Evolutionary conservation across 2,888 invertebrate genomes (phyloP).

Genomic region (Limenitis camilla): DNA sequence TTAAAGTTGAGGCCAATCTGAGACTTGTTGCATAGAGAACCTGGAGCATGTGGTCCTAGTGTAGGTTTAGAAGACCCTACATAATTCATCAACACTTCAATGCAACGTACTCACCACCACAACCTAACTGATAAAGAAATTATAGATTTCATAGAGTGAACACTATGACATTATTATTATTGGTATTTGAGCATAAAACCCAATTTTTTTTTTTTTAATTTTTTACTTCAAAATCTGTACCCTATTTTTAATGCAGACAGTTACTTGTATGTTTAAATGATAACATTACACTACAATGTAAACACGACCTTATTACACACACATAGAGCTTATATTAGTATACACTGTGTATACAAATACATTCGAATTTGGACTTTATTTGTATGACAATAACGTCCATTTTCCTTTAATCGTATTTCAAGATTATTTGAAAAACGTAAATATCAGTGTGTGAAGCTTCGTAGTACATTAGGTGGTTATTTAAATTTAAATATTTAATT

Average conservation of each 20-base stretch:
- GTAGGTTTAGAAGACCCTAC: too few species aligned
- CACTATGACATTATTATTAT: too few species aligned
- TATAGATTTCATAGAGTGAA: too few species aligned
- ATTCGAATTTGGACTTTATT: slow-evolving; percentile 22
- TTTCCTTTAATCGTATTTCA: slow-evolving; percentile 18
- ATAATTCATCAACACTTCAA: too few species aligned
- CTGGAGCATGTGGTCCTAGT: too few species aligned
- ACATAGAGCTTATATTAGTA: background rate
- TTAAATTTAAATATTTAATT: background rate
- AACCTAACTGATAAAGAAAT: too few species aligned
- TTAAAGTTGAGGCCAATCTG: too few species aligned
- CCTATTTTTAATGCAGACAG: slow-evolving; percentile 28
- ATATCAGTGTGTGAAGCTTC: slow-evolving; percentile 36
- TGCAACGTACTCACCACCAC: too few species aligned
- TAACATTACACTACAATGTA: background rate
- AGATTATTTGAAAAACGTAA: slow-evolving; percentile 46
- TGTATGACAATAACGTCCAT: slow-evolving; percentile 10
- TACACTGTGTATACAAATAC: background rate
- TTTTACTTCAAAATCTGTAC: slow-evolving; percentile 24
- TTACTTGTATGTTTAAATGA: slow-evolving; percentile 9
- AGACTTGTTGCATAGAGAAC: too few species aligned
- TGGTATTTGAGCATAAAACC: slow-evolving; percentile 15
- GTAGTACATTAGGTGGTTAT: slow-evolving; percentile 36
- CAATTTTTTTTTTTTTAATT: slow-evolving; percentile 18
- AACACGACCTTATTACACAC: background rate